These are phyloP conservation scores for Lichenostomus cassidix DNA, from an alignment of 2,113 vertebrate genomes.

Conservation along the genomic window DNA sequence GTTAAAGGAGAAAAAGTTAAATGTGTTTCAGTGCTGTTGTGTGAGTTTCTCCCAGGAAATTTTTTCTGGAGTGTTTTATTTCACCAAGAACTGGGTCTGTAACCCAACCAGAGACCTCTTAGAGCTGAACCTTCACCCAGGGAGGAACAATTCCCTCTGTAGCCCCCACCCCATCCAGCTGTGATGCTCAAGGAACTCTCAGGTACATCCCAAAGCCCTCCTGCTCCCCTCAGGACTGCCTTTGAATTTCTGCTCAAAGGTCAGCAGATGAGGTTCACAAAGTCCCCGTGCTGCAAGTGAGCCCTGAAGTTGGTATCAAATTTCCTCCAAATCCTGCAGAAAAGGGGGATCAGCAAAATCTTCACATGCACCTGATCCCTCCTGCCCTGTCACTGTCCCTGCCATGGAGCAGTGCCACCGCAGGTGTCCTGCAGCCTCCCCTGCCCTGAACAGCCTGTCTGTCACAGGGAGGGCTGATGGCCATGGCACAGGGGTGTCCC, in stretches of 20 bases:
- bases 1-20: neutral
- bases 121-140: neutral
- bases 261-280: neutral
- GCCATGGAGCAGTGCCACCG: fast-evolving
- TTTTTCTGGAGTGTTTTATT: neutral
- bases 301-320: neutral
- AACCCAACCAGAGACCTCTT: neutral
- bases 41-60: neutral
- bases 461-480: neutral
- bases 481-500: neutral
- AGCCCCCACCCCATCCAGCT: neutral
- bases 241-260: neutral
- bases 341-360: neutral
- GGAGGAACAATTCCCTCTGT: neutral
- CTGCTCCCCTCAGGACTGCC: neutral
- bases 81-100: neutral
- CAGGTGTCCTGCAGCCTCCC: neutral
- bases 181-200: neutral
- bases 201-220: neutral
- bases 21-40: neutral
- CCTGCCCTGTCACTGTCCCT: neutral
- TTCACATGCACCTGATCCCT: neutral
- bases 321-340: conserved; percentile 15
- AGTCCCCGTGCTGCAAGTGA: neutral
- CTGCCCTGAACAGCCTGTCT: neutral